Evolutionary conservation across 2,797 vertebrate species (phyloP), one percentile per base, ranked within the genome.

Genomic region (Danio tinwini): DNA sequence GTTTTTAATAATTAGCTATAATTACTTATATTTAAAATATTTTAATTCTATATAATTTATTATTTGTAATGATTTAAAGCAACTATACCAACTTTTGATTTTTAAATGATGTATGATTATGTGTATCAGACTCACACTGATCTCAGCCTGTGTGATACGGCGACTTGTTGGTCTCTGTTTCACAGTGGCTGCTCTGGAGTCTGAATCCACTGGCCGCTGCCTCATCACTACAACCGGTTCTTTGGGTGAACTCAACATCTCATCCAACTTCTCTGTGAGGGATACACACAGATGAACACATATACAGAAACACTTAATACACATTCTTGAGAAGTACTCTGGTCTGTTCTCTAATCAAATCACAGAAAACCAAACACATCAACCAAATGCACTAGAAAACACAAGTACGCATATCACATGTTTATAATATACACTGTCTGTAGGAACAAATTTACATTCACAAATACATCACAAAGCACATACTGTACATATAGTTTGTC

Each of bases 111-210:
- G 13, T 42, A 42, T 63, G n/a, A 53, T 21, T 64, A 7, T 77
- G 52, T 58, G 37, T 73, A 19, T 45, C 44, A 74, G 61, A 79
- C 94, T 94, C 84, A 98, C 97, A 37, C 95, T 98, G 82, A 99
- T 99, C 91, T 99, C 97, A 0, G 97, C 97, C 2, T 96, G 97
- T 0, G 96, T 98, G 91, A 98, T 97, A 8, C 98, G 92, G 1
- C 98, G 93, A 89, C 97, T 98, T 0, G 94, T 97, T 0, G 98
- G 98, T 21, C 98, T 88, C 88, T 97, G 98, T 83, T 97, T 98
- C 86, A 99, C 98, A 0, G 98, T 99, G 79, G 98, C 98, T 0
- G 96, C 96, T 45, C 97, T 91, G 40, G 96, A 97, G 88, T 99
- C 98, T 0, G 89, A 91, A 1, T 98, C 97, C 0, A 93, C 84